phyloP scores from a whole-genome alignment of 2,797 vertebrate genomes.

The Onychomys leucogaster region DNA sequence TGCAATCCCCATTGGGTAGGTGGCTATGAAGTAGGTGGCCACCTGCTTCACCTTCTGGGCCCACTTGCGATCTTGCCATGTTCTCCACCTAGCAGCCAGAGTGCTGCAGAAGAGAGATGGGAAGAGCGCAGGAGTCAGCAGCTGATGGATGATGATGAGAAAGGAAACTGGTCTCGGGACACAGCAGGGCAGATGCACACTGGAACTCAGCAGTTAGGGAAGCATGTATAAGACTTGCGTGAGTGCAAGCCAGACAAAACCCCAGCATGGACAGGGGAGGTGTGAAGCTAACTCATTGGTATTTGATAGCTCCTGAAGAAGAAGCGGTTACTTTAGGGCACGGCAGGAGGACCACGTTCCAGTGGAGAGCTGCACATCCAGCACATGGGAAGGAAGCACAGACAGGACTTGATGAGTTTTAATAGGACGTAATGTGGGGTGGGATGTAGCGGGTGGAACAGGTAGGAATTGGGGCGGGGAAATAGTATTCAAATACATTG shows the following conservation, averaged over 20 bases:
- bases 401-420: not conserved
- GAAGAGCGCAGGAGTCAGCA: no score
- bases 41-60: rapidly evolving
- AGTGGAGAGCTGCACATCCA: not conserved
- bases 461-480: not conserved
- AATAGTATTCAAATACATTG: not conserved
- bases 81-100: rapidly evolving
- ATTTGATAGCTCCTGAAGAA: not conserved
- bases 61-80: not conserved
- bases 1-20: rapidly evolving
- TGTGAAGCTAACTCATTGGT: not conserved
- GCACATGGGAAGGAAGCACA: not conserved
- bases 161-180: not conserved
- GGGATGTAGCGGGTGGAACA: not conserved
- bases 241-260: not conserved
- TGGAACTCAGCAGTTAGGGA: not conserved
- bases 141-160: not conserved
- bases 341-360: not conserved
- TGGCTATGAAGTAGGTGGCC: rapidly evolving
- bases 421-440: not conserved
- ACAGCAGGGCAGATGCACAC: not conserved
- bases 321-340: not conserved
- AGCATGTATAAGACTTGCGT: not conserved
- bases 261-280: not conserved
- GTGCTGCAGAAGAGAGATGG: not conserved